Conservation (phyloP, 2,113 vertebrate genomes). For the Probosciger aterrimus region DNA sequence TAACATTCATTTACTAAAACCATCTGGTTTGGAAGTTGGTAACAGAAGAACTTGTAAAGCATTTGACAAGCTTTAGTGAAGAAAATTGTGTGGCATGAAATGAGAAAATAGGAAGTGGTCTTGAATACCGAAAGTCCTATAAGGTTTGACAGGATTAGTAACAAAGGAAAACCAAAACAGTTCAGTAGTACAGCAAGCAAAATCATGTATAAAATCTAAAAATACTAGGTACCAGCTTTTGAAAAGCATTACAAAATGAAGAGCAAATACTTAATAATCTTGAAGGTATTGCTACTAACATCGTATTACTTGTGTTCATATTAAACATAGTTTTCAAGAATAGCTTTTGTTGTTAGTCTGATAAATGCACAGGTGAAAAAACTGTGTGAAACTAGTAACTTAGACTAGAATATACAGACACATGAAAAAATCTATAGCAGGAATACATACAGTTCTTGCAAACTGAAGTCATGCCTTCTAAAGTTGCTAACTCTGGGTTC, state of each 20-base stretch:
- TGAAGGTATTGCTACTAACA: neutral
- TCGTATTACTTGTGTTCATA: neutral
- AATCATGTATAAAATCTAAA: neutral
- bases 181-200: neutral
- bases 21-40: neutral
- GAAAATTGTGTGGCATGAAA: neutral
- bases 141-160: neutral
- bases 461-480: neutral
- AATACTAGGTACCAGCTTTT: neutral
- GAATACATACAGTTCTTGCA: neutral
- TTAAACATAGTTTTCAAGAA: neutral
- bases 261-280: neutral
- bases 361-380: neutral
- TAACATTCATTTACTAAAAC: neutral
- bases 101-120: neutral
- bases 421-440: neutral
- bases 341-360: neutral
- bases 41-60: neutral
- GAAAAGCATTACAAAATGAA: neutral
- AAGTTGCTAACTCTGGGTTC: no score
- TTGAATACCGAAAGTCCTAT: neutral
- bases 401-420: neutral
- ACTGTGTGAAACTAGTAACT: neutral
- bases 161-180: neutral
- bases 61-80: neutral